A percentile compares a stretch with the other conserved stretches of the same genome.
phyloP scores from a whole-genome alignment of 2,113 vertebrate species.

The Chlamydotis undulata region DNA sequence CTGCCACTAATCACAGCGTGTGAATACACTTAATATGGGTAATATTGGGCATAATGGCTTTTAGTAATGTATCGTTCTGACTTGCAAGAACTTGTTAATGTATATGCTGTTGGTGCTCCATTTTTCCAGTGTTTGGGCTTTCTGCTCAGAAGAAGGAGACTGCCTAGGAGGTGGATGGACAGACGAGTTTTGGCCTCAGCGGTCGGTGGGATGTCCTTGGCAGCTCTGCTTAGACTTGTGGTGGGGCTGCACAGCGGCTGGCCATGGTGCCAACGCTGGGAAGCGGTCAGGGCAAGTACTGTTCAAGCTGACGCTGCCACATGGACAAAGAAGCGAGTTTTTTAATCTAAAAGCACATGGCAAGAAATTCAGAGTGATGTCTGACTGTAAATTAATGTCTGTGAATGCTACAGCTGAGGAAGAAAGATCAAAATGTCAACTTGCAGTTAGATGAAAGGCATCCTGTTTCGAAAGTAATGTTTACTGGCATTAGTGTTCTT shows the following conservation, averaged over 20 bases:
- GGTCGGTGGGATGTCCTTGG: neutral
- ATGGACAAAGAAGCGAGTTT: rapidly evolving
- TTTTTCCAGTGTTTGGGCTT: neutral
- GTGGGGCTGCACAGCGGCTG: rapidly evolving
- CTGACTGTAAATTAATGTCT: neutral
- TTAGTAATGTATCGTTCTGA: neutral
- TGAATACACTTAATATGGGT: neutral
- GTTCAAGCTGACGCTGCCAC: neutral
- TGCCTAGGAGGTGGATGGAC: neutral
- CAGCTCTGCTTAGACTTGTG: neutral
- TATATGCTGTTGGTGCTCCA: rapidly evolving
- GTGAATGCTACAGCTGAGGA: neutral
- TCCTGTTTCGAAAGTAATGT: neutral
- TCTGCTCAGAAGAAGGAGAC: neutral
- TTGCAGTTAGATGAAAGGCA: neutral
- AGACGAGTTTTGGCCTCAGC: neutral
- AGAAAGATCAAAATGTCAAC: neutral
- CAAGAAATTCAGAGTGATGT: neutral
- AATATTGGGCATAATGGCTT: neutral
- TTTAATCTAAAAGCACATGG: neutral
- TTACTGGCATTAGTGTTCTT: neutral
- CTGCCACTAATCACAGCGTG: neutral
- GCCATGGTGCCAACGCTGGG: rapidly evolving
- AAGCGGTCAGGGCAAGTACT: neutral
- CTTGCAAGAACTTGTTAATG: rapidly evolving